phyloP scores from a whole-genome alignment of 2,888 invertebrate species.

The Buathra laborator region DNA sequence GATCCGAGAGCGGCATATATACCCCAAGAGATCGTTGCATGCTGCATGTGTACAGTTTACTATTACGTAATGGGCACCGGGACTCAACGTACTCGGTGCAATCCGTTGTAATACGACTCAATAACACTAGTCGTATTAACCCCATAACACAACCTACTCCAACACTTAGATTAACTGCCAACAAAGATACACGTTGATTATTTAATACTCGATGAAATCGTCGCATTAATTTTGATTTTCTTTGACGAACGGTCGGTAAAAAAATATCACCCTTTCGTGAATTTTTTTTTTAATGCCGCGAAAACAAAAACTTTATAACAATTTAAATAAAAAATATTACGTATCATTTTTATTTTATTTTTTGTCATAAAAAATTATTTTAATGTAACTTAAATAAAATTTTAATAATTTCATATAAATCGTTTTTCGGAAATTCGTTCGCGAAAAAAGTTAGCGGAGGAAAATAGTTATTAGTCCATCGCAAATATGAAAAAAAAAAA shows the following conservation, averaged over 20 bases:
- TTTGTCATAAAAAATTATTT: too few species aligned
- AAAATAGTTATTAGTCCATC: too few species aligned
- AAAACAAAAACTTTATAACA: too few species aligned
- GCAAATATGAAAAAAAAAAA: too few species aligned
- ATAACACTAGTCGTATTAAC: constrained; percentile 21
- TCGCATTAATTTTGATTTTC: neutral
- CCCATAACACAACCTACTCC: neutral
- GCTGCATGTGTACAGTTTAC: constrained; percentile 9
- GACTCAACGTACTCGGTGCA: neutral
- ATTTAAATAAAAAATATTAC: too few species aligned
- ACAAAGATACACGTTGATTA: neutral
- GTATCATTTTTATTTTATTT: too few species aligned
- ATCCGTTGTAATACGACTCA: constrained; percentile 19
- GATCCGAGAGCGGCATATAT: neutral
- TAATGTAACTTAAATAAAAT: too few species aligned
- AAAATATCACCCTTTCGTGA: neutral
- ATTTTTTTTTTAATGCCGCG: too few species aligned
- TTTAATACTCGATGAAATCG: neutral
- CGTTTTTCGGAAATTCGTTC: too few species aligned
- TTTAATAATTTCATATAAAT: too few species aligned
- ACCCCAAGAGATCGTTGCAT: constrained; percentile 6
- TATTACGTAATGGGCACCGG: constrained; percentile 6
- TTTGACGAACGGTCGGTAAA: neutral
- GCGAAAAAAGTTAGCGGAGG: too few species aligned
- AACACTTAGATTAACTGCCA: neutral